Percentiles rank a stretch among this genome's conserved stretches.
phyloP scores from a whole-genome alignment of 2,888 invertebrate species.

The Orchesellides sinensis region DNA sequence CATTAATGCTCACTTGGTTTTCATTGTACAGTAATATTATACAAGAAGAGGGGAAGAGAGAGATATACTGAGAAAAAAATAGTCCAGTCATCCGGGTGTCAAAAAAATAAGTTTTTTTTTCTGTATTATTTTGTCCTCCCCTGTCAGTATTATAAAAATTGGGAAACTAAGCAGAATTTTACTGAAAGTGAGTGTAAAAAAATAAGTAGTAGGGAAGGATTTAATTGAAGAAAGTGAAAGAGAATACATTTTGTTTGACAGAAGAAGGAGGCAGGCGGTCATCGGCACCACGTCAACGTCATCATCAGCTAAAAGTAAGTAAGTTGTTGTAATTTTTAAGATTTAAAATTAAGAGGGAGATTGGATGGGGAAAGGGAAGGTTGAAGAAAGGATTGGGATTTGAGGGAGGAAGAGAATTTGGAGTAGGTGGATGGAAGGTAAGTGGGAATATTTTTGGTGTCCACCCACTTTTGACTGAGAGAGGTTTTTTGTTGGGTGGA shows the following conservation, averaged over 20 bases:
- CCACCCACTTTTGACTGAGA: too few species aligned
- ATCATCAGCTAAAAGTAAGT: too few species aligned
- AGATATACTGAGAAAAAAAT: slow-evolving; percentile 16
- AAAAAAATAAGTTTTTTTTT: slow-evolving; percentile 30
- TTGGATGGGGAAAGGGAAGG: too few species aligned
- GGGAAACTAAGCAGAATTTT: not conserved
- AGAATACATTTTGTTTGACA: not conserved
- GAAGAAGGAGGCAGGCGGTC: not conserved
- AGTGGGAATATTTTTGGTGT: too few species aligned
- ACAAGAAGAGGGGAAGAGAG: slow-evolving; percentile 3
- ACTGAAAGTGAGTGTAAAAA: not conserved
- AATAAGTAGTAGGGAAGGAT: not conserved
- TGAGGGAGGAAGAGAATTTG: too few species aligned
- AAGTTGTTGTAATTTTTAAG: too few species aligned
- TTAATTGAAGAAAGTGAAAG: not conserved
- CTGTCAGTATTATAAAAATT: slow-evolving; percentile 58
- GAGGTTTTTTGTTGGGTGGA: too few species aligned
- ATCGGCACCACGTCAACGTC: too few species aligned
- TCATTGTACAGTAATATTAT: not conserved
- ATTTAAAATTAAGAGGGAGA: too few species aligned
- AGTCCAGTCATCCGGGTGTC: slow-evolving; percentile 58
- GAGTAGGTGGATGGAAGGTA: too few species aligned
- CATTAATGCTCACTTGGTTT: not conserved
- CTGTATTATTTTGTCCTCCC: slow-evolving; percentile 16
- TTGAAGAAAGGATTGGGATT: too few species aligned